phyloP scores from a whole-genome alignment of 2,888 invertebrate genomes.

The Machimus rusticus region DNA sequence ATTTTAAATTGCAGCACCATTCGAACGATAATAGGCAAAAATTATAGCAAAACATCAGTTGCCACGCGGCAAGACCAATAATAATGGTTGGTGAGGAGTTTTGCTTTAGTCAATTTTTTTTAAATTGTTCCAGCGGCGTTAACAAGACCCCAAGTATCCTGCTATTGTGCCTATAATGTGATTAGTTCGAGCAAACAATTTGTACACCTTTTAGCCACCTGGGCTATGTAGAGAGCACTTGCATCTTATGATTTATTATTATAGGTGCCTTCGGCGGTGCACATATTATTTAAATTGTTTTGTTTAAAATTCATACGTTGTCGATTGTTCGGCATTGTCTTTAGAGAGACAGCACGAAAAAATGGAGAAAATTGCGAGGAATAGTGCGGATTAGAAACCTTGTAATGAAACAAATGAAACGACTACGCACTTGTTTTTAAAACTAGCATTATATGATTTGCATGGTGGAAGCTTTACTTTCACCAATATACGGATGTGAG shows the following conservation, averaged over 20 bases:
- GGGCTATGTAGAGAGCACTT: not conserved
- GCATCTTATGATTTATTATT: not conserved
- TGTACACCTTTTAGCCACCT: not conserved
- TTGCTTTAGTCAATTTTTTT: not conserved
- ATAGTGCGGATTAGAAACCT: not conserved
- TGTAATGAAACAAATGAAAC: not conserved
- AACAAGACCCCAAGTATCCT: not conserved
- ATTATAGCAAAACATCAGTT: not conserved
- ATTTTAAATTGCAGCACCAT: not conserved
- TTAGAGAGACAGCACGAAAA: not conserved
- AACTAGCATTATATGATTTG: not conserved
- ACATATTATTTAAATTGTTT: not conserved
- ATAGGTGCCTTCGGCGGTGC: not conserved
- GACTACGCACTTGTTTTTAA: not conserved
- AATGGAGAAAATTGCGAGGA: not conserved
- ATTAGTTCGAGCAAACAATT: not conserved
- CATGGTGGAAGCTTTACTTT: not conserved
- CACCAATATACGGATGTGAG: not conserved
- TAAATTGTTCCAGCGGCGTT: not conserved
- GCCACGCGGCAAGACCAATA: not conserved
- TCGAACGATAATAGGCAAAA: not conserved
- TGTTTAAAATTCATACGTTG: not conserved
- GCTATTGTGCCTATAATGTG: not conserved
- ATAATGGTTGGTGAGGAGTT: not conserved
- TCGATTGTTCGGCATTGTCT: not conserved